Conservation (phyloP, 1,140 invertebrate species). For the Anastrepha obliqua region DNA sequence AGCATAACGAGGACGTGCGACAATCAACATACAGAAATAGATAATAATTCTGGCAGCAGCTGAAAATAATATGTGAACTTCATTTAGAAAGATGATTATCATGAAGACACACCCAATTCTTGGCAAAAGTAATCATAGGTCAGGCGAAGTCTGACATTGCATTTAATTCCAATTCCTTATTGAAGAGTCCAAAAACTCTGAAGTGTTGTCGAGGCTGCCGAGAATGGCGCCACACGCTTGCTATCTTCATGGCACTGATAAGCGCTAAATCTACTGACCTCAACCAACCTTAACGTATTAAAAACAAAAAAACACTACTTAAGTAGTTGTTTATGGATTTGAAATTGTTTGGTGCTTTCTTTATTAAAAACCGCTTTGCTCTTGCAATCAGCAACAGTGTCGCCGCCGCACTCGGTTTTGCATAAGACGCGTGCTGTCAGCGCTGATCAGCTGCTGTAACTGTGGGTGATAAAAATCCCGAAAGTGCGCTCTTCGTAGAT, state of each 20-base stretch:
- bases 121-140: background rate
- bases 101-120: background rate
- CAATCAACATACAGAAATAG: background rate
- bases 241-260: background rate
- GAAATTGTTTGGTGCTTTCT: too few species aligned
- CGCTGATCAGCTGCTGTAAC: background rate
- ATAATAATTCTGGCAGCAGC: too few species aligned
- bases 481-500: background rate
- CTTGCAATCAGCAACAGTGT: background rate
- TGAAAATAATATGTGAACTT: too few species aligned
- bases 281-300: background rate
- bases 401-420: background rate
- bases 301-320: too few species aligned
- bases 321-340: background rate
- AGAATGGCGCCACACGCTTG: background rate
- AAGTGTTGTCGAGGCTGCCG: background rate
- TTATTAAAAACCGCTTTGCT: background rate
- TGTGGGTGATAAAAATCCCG: background rate
- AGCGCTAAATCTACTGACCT: background rate
- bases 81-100: too few species aligned
- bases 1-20: background rate
- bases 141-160: background rate
- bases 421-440: background rate
- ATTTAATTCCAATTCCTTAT: background rate
- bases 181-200: background rate